Conservation (phyloP, 2,888 invertebrate genomes). For the Phrixothrix hirtus region DNA sequence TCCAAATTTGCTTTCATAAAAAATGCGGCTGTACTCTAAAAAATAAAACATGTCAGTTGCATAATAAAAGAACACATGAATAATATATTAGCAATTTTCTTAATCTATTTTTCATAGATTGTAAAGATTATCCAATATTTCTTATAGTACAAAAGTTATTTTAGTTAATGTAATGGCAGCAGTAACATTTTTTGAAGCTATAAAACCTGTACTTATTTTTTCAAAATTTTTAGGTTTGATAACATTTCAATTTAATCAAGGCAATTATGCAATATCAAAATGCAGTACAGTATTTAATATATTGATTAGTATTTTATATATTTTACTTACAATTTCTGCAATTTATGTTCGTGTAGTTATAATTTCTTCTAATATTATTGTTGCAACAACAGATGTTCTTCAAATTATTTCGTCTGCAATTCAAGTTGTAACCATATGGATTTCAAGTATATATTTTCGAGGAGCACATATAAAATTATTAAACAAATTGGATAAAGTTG, state of each 20-base stretch:
- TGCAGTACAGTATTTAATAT: neutral
- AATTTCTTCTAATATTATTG: neutral
- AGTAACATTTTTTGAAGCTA: constrained; percentile 3
- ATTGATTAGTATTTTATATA: neutral
- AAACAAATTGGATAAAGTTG: constrained; percentile 28
- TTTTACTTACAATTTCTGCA: neutral
- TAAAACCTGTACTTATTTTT: constrained; percentile 10
- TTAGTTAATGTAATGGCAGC: no score
- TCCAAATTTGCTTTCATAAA: constrained; percentile 68
- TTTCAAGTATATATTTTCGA: constrained; percentile 7
- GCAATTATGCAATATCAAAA: neutral
- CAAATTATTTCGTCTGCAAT: constrained; percentile 9
- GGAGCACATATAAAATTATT: constrained; percentile 14
- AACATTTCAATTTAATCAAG: constrained; percentile 3
- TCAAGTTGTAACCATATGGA: constrained; percentile 13
- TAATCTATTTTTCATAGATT: no score
- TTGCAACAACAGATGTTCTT: constrained; percentile 4
- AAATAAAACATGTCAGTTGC: no score
- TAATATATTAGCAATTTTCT: no score
- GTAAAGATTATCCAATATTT: no score
- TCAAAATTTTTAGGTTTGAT: constrained; percentile 15
- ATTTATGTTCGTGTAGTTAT: constrained; percentile 3
- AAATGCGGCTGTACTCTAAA: constrained; percentile 59
- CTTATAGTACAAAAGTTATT: no score
- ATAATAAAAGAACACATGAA: no score